Percentiles rank a stretch among this genome's conserved stretches.
These are phyloP conservation scores for Ips nitidus DNA, from an alignment of 1,140 invertebrate genomes.

Conservation along the genomic window DNA sequence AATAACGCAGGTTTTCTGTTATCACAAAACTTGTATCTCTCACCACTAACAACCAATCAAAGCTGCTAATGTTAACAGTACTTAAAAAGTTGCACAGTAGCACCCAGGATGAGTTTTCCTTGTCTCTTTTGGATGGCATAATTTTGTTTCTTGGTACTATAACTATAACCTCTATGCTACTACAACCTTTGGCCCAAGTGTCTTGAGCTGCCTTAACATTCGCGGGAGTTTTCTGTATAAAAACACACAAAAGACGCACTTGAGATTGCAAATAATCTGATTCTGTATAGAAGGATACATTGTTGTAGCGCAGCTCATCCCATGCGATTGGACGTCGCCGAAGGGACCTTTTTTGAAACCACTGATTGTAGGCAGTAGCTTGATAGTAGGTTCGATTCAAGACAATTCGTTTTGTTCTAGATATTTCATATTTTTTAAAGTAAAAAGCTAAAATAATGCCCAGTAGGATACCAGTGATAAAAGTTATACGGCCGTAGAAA, in stretches of 20 bases:
- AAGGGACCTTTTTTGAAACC: constrained; percentile 41
- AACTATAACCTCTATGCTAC: constrained; percentile 36
- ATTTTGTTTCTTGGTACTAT: constrained; percentile 33
- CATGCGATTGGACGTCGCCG: constrained; percentile 28
- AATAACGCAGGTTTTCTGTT: constrained; percentile 45
- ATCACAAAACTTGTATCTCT: constrained; percentile 45
- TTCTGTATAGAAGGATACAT: constrained; percentile 37
- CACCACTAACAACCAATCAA: constrained; percentile 44
- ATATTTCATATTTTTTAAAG: constrained; percentile 15
- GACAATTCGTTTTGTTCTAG: not conserved
- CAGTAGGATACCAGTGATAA: constrained; percentile 32
- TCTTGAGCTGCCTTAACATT: constrained; percentile 38
- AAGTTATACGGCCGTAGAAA: constrained; percentile 32
- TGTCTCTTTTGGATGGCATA: constrained; percentile 36
- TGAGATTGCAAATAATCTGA: constrained; percentile 41
- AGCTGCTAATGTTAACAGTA: constrained; percentile 19
- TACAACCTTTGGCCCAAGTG: constrained; percentile 46
- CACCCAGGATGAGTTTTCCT: constrained; percentile 41
- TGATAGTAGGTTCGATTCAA: not conserved
- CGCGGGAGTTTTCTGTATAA: constrained; percentile 39
- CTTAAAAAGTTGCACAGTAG: constrained; percentile 40
- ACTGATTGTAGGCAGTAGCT: constrained; percentile 35
- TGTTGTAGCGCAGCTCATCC: constrained; percentile 44
- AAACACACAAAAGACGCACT: constrained; percentile 42
- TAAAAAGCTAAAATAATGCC: constrained; percentile 29